phyloP scores from a whole-genome alignment of 2,888 invertebrate species.

The Stomorhina lunata region DNA sequence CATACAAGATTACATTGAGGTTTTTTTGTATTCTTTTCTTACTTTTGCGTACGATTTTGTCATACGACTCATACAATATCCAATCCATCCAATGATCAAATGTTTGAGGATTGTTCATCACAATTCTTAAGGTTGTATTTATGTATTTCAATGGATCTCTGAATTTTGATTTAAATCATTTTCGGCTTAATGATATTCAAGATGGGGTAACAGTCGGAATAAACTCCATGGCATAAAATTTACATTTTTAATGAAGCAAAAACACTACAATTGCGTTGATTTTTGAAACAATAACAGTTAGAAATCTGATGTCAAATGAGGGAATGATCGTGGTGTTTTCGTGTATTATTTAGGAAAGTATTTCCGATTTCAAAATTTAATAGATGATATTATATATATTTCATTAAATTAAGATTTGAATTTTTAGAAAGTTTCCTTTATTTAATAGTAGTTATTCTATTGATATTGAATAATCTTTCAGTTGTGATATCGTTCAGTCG shows the following conservation, averaged over 20 bases:
- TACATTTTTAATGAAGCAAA: conserved; percentile 43
- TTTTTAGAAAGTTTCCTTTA: no score
- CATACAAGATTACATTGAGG: conserved; percentile 62
- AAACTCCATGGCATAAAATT: conserved; percentile 46
- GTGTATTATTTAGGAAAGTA: no score
- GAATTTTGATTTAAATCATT: conserved; percentile 62
- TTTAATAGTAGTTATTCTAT: no score
- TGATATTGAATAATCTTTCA: no score
- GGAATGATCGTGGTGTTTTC: no score
- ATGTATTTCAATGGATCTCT: conserved; percentile 40
- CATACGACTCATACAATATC: no score
- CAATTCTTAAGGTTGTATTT: conserved; percentile 12
- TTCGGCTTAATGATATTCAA: conserved; percentile 59
- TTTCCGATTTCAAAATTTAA: no score
- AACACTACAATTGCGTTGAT: background rate
- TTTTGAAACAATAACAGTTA: conserved; percentile 48
- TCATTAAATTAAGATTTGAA: no score
- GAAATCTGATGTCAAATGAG: conserved; percentile 2
- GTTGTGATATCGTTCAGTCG: no score
- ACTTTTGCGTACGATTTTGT: background rate
- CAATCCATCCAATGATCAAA: background rate
- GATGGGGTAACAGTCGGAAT: conserved; percentile 43
- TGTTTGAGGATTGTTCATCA: conserved; percentile 5
- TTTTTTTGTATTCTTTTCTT: background rate
- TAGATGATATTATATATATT: no score